Conservation (phyloP, 2,113 vertebrate genomes). For the Tyto alba region DNA sequence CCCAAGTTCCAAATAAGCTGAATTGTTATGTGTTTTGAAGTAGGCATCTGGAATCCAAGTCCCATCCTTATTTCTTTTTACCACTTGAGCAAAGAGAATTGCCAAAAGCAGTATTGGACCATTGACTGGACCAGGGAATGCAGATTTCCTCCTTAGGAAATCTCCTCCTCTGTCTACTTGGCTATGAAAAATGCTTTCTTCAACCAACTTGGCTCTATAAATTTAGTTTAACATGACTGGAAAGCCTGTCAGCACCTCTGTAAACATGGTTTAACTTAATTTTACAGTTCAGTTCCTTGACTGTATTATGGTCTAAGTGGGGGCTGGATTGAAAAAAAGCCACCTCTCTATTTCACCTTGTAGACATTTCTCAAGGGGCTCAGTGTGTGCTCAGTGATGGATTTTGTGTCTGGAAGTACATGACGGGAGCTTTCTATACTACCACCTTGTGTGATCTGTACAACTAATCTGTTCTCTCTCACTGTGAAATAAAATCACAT, state of each 20-base stretch:
- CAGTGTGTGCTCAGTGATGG: background rate
- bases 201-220: constrained; percentile 15
- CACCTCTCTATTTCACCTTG: constrained; percentile 11
- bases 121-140: background rate
- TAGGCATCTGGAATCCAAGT: background rate
- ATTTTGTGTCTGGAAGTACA: background rate
- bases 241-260: constrained; percentile 32
- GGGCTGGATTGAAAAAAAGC: background rate
- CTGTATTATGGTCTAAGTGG: background rate
- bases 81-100: constrained; percentile 1
- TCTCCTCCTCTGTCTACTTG: background rate
- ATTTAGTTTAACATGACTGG: constrained; percentile 26
- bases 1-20: background rate
- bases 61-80: constrained; percentile 9
- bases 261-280: constrained; percentile 54
- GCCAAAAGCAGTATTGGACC: background rate
- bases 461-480: background rate
- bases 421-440: background rate
- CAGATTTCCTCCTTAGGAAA: constrained; percentile 26
- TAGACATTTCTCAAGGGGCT: background rate
- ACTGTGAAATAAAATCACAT: background rate
- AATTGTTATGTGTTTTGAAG: background rate
- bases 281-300: constrained; percentile 40
- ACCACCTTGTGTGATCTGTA: background rate
- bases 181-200: constrained; percentile 7